Evolutionary conservation across 2,797 vertebrate species (phyloP).

Genomic region (Apogon hyalosoma): DNA sequence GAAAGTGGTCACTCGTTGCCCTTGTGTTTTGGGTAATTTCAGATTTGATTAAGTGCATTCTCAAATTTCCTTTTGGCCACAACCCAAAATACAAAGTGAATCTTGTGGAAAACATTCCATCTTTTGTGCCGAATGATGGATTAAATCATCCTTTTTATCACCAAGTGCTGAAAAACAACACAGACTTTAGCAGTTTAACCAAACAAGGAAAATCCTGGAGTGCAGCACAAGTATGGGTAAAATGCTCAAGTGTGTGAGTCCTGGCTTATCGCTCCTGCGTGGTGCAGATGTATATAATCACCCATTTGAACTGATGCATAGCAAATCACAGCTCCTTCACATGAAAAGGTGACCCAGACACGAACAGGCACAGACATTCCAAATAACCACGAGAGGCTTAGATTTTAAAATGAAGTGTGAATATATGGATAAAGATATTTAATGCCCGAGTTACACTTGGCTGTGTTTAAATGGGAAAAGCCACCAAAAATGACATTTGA

Average conservation of each 20-base stretch:
- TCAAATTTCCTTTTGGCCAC: constrained; percentile 45
- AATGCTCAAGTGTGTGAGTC: constrained; percentile 15
- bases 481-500: constrained; percentile 39
- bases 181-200: neutral
- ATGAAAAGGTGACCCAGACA: constrained; percentile 7
- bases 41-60: constrained; percentile 32
- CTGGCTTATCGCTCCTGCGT: constrained; percentile 23
- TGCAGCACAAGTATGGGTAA: constrained; percentile 1
- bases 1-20: constrained; percentile 32
- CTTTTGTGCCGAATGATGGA: neutral
- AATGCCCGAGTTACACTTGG: constrained; percentile 16
- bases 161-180: constrained; percentile 9
- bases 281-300: constrained; percentile 27
- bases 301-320: constrained; percentile 22
- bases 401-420: neutral
- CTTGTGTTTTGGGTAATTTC: constrained; percentile 40
- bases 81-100: constrained; percentile 20
- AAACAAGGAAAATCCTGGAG: constrained; percentile 29
- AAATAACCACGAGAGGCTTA: constrained; percentile 11
- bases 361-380: constrained; percentile 1
- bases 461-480: constrained; percentile 32
- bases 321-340: constrained; percentile 35
- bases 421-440: constrained; percentile 23
- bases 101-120: constrained; percentile 6
- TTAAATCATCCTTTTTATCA: constrained; percentile 15